A percentile compares a stretch with the other conserved stretches of the same genome.
Evolutionary conservation across 1,140 invertebrate species (phyloP).

Genomic region (Yoshiicerus persimilis): DNA sequence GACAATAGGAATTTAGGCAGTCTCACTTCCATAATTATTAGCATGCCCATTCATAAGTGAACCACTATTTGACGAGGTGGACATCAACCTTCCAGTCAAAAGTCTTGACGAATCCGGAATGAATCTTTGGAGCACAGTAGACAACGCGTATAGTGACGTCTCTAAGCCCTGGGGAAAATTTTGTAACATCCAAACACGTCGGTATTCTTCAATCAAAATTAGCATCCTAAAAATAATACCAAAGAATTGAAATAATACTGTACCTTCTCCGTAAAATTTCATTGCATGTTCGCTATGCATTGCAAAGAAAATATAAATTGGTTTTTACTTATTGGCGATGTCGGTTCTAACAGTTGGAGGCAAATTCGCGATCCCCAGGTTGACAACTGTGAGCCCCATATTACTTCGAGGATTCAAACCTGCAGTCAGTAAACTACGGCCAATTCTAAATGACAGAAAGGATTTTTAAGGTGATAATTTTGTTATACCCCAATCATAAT

Average conservation of each 20-base stretch:
- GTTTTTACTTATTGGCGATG: slow-evolving; percentile 66
- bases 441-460: slow-evolving; percentile 57
- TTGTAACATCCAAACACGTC: slow-evolving; percentile 61
- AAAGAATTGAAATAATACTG: neutral
- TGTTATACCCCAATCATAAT: no score
- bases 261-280: neutral
- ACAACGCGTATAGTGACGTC: slow-evolving; percentile 59
- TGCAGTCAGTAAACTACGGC: slow-evolving; percentile 61
- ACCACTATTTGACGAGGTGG: neutral
- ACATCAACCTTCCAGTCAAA: slow-evolving; percentile 38
- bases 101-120: slow-evolving; percentile 55
- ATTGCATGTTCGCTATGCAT: no score
- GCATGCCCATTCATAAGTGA: neutral
- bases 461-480: no score
- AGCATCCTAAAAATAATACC: slow-evolving; percentile 54
- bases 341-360: slow-evolving; percentile 64
- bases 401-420: slow-evolving; percentile 66
- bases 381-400: slow-evolving; percentile 65
- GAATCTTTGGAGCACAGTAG: slow-evolving; percentile 60
- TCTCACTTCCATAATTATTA: neutral
- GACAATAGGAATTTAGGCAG: neutral
- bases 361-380: slow-evolving; percentile 64
- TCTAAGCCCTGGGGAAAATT: slow-evolving; percentile 62
- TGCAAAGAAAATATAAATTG: no score
- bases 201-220: slow-evolving; percentile 63